Conservation (phyloP, 2,113 vertebrate genomes). For the Sylvietta virens region DNA sequence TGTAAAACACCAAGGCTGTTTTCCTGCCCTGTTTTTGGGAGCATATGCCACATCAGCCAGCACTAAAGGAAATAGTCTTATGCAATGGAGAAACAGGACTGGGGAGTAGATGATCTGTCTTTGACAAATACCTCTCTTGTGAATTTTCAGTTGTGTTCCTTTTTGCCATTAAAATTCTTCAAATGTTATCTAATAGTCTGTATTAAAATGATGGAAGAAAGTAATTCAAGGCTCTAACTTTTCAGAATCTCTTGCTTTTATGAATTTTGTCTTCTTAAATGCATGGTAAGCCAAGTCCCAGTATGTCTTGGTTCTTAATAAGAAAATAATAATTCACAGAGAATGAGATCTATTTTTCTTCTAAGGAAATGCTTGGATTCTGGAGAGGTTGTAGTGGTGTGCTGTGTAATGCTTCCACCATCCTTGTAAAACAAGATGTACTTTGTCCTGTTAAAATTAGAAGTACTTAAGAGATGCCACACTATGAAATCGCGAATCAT, state of each 20-base stretch:
- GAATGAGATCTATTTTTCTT: background rate
- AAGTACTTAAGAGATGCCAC: background rate
- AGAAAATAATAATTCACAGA: background rate
- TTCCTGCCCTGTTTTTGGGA: background rate
- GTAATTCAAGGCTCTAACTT: background rate
- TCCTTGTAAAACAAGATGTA: background rate
- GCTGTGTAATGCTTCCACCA: background rate
- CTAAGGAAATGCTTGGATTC: background rate
- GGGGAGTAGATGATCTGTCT: background rate
- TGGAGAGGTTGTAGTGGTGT: background rate
- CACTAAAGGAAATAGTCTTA: background rate
- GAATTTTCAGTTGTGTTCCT: background rate
- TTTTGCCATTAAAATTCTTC: background rate
- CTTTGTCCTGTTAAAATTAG: conserved; percentile 35
- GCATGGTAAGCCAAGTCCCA: background rate
- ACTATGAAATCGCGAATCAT: background rate
- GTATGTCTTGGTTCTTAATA: background rate
- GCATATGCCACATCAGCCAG: background rate
- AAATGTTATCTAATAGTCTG: background rate
- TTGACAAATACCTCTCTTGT: background rate
- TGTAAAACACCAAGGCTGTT: background rate
- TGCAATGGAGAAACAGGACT: background rate
- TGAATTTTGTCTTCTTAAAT: background rate
- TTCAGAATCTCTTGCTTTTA: background rate
- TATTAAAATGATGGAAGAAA: background rate